phyloP scores from a whole-genome alignment of 1,140 invertebrate species.

The Riptortus pedestris region DNA sequence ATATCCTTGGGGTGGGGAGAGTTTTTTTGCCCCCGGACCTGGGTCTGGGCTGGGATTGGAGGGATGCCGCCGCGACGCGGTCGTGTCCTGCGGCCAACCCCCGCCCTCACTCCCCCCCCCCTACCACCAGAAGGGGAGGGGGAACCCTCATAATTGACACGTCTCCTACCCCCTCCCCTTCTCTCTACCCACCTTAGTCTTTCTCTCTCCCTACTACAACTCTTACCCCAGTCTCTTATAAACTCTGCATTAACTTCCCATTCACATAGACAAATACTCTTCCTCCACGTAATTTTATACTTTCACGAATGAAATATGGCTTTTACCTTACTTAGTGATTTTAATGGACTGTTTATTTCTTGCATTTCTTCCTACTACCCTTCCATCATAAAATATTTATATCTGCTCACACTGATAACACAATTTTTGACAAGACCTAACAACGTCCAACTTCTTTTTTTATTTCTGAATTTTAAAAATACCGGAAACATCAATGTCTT shows the following conservation, averaged over 20 bases:
- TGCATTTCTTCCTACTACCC: too few species aligned
- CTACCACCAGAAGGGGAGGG: constrained; percentile 5
- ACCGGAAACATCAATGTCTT: too few species aligned
- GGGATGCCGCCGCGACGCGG: constrained; percentile 29
- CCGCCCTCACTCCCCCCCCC: constrained; percentile 27
- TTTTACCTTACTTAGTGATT: too few species aligned
- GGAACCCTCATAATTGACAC: constrained; percentile 28
- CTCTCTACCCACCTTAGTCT: constrained; percentile 11
- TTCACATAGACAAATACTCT: too few species aligned
- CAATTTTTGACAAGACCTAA: too few species aligned
- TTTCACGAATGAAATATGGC: too few species aligned
- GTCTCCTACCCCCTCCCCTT: constrained; percentile 21
- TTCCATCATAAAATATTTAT: too few species aligned
- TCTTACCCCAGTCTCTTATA: constrained; percentile 22
- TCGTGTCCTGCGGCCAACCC: constrained; percentile 35
- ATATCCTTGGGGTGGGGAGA: constrained; percentile 12
- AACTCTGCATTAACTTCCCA: constrained; percentile 12
- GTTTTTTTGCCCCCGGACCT: constrained; percentile 30
- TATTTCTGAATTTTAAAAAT: too few species aligned
- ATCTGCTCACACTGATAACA: too few species aligned
- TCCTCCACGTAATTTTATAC: too few species aligned
- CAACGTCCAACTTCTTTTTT: too few species aligned
- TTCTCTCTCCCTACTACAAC: constrained; percentile 17
- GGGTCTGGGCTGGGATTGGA: constrained; percentile 23
- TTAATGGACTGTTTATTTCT: too few species aligned